Percentiles rank a stretch among this genome's conserved stretches.
These are phyloP conservation scores for Acleris sparsana DNA, from an alignment of 2,888 invertebrate genomes.

Conservation along the genomic window DNA sequence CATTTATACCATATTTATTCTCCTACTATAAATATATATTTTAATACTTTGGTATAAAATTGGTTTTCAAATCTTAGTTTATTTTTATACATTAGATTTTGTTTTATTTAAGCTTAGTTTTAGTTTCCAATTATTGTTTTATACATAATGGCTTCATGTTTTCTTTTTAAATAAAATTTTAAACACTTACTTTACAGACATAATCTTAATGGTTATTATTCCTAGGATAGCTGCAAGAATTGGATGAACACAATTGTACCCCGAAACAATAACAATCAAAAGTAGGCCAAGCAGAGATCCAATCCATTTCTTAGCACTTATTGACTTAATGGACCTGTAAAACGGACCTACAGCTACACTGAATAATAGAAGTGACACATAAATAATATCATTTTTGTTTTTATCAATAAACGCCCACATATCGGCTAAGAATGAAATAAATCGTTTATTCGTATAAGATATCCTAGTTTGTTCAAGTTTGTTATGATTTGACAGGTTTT, in stretches of 20 bases:
- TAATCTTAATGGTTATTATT: conserved; percentile 65
- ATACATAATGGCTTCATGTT: too few relatives aligned
- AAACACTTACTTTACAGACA: conserved; percentile 64
- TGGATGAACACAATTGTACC: conserved; percentile 68
- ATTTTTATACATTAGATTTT: too few relatives aligned
- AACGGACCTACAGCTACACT: conserved; percentile 88
- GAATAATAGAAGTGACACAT: conserved; percentile 86
- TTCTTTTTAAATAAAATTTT: not conserved
- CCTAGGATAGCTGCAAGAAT: conserved; percentile 66
- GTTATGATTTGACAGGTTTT: not conserved
- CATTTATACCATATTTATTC: not conserved
- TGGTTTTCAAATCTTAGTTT: too few relatives aligned
- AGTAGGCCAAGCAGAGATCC: conserved; percentile 74
- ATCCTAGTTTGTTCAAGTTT: not conserved
- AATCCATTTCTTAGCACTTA: conserved; percentile 78
- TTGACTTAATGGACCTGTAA: conserved; percentile 79
- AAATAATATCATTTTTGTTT: conserved; percentile 89
- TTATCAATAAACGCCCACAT: conserved; percentile 78
- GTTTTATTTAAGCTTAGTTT: too few relatives aligned
- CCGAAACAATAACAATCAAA: conserved; percentile 69
- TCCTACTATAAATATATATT: too few relatives aligned
- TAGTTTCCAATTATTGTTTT: too few relatives aligned
- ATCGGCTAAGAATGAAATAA: conserved; percentile 32
- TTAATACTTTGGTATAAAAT: too few relatives aligned
- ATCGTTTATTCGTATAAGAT: not conserved